phyloP scores from a whole-genome alignment of 2,797 vertebrate species.

The Fundulus diaphanus region DNA sequence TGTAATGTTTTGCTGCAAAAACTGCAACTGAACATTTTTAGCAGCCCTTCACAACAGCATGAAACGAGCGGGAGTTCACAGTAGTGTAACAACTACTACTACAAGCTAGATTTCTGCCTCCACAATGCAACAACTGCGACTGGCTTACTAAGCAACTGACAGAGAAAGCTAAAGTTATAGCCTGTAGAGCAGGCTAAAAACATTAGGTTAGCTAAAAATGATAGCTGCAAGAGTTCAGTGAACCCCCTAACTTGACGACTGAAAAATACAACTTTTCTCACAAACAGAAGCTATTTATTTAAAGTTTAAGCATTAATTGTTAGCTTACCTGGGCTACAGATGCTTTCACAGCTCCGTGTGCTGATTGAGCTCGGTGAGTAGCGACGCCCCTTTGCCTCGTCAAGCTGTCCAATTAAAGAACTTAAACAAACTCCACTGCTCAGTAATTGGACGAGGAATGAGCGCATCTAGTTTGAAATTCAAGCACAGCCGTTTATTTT shows the following conservation, averaged over 20 bases:
- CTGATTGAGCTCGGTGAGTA: no score
- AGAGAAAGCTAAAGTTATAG: no score
- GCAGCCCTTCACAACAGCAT: no score
- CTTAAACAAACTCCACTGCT: background rate
- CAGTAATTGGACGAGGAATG: background rate
- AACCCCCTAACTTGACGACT: background rate
- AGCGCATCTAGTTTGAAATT: background rate
- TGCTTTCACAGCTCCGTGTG: background rate
- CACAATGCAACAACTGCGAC: background rate
- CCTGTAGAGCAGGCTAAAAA: no score
- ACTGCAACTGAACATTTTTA: no score
- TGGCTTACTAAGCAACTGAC: no score
- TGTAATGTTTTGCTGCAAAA: no score
- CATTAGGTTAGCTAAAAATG: no score
- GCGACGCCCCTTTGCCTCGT: no score
- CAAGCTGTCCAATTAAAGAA: background rate
- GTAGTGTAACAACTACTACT: background rate
- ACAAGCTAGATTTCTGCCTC: no score
- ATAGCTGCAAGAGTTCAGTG: background rate
- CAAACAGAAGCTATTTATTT: background rate
- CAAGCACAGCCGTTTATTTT: background rate
- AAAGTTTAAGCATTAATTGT: background rate
- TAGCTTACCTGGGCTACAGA: background rate
- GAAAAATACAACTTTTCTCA: background rate
- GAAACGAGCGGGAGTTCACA: no score